phyloP scores from a whole-genome alignment of 2,113 vertebrate genomes.

The zebrafish (Danio rerio) region GRCz12tu NC_133182.1:57323501-57324000 shows the following conservation, averaged over 20 bases:
- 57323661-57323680: no score
- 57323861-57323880: neutral
- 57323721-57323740: neutral
- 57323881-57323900: conserved; percentile 2
- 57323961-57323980: neutral
- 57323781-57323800: conserved; percentile 51
- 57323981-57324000: neutral
- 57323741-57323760: neutral
- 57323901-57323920: neutral
- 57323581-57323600: no score
- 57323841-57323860: neutral
- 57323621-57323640: no score
- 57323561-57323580: no score
- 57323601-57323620: no score
- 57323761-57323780: conserved; percentile 28
- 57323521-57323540: no score
- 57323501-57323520: no score
- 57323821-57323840: conserved; percentile 2
- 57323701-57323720: neutral
- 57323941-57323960: neutral
- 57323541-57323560: no score
- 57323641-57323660: no score
- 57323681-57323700: no score
- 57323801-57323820: conserved; percentile 37
- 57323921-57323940: neutral